Evolutionary conservation across 2,113 vertebrate species (phyloP).

Genomic region (Neofelis nebulosa): DNA sequence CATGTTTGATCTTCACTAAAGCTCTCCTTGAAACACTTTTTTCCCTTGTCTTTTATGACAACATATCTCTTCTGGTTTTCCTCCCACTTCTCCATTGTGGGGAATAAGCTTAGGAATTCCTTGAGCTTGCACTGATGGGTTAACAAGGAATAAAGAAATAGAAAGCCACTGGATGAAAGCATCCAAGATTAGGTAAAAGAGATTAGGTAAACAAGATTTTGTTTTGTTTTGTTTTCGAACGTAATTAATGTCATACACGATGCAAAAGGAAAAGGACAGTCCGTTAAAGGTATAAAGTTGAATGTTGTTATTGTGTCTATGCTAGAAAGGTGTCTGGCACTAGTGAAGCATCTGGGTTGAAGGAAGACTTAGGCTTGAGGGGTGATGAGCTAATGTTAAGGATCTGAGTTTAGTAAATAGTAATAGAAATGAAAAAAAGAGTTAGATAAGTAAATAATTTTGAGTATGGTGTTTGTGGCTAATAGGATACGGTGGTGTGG

Average conservation of each 20-base stretch:
- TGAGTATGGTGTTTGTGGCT: not conserved
- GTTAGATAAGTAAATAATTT: not conserved
- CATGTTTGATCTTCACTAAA: not conserved
- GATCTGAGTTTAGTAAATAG: not conserved
- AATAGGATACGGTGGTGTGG: not conserved
- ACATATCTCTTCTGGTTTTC: not conserved
- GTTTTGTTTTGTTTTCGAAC: no score
- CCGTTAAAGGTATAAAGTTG: not conserved
- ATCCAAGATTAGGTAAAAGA: no score
- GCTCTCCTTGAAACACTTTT: not conserved
- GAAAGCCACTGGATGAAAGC: no score
- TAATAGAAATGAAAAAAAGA: not conserved
- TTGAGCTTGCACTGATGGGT: no score
- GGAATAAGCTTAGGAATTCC: no score
- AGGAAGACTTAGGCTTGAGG: not conserved
- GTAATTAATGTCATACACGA: not conserved
- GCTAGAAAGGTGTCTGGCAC: not conserved
- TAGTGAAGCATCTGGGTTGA: not conserved
- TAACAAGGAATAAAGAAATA: no score
- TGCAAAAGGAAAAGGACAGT: not conserved
- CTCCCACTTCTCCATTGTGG: not conserved
- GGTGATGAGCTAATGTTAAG: not conserved
- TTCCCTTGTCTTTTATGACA: not conserved
- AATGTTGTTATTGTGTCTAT: not conserved
- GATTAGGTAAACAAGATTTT: no score